Conservation (phyloP, 1,140 invertebrate genomes). For the Bombus vancouverensis region DNA sequence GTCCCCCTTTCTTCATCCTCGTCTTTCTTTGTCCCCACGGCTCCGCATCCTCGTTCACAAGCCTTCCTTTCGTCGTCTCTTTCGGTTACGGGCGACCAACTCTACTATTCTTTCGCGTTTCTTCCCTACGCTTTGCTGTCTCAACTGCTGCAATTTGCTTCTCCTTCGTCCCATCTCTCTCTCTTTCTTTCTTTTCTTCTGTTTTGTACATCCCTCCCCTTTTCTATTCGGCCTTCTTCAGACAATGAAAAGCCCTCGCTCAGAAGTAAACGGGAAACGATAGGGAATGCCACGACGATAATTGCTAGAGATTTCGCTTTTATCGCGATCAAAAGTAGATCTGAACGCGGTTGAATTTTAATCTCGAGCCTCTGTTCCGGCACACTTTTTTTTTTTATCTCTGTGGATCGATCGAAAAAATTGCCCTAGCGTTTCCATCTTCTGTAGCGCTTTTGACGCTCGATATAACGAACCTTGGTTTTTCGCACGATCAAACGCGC, state of each 20-base stretch:
- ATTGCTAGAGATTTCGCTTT: constrained; percentile 61
- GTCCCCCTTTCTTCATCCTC: constrained; percentile 1
- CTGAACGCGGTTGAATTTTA: constrained; percentile 62
- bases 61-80: constrained; percentile 37
- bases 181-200: constrained; percentile 7
- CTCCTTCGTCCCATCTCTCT: not conserved
- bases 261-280: constrained; percentile 58
- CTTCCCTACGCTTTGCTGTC: constrained; percentile 33
- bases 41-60: constrained; percentile 32
- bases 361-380: constrained; percentile 35
- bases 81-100: constrained; percentile 54
- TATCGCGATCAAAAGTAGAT: constrained; percentile 36
- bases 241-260: constrained; percentile 56
- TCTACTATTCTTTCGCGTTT: constrained; percentile 54
- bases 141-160: constrained; percentile 34
- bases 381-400: no score
- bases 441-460: not conserved
- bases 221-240: constrained; percentile 44
- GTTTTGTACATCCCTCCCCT: not conserved
- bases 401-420: constrained; percentile 6
- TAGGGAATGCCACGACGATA: constrained; percentile 61
- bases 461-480: not conserved
- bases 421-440: constrained; percentile 1
- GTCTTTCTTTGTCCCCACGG: constrained; percentile 43
- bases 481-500: not conserved